A percentile compares a stretch with the other conserved stretches of the same genome.
Evolutionary conservation across 2,888 invertebrate genomes (phyloP).

Genomic region (Plagodis dolabraria): DNA sequence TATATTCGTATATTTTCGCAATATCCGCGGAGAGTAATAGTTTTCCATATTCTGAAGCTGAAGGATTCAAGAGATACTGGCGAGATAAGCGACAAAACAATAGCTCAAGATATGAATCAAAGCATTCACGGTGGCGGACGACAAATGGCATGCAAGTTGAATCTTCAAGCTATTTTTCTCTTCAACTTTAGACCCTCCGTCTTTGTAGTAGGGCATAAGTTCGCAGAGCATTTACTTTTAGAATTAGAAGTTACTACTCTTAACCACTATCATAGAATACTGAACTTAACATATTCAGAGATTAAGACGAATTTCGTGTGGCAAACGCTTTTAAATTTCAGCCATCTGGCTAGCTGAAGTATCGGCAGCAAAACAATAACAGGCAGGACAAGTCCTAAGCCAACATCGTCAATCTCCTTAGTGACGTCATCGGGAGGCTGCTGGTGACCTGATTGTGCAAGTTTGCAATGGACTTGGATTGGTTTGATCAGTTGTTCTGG

Average conservation of each 20-base stretch:
- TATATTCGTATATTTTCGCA: background rate
- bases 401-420: constrained; percentile 45
- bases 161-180: constrained; percentile 13
- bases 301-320: constrained; percentile 16
- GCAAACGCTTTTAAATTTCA: constrained; percentile 15
- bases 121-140: constrained; percentile 41
- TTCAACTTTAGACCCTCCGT: constrained; percentile 28
- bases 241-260: constrained; percentile 19
- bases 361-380: constrained; percentile 39
- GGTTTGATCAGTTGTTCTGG: background rate
- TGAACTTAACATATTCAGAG: constrained; percentile 3
- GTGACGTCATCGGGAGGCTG: constrained; percentile 12
- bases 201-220: constrained; percentile 29
- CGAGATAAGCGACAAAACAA: constrained; percentile 47
- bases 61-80: constrained; percentile 31
- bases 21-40: constrained; percentile 8
- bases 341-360: constrained; percentile 34
- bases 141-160: constrained; percentile 46
- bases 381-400: constrained; percentile 43
- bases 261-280: constrained; percentile 8
- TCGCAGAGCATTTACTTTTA: constrained; percentile 11
- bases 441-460: constrained; percentile 5
- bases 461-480: background rate
- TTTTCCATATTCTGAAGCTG: constrained; percentile 11
- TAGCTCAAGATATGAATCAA: constrained; percentile 56